Evolutionary conservation across 2,113 vertebrate species (phyloP), one percentile per base, ranked within the genome.

Genomic region (Microtus pennsylvanicus): DNA sequence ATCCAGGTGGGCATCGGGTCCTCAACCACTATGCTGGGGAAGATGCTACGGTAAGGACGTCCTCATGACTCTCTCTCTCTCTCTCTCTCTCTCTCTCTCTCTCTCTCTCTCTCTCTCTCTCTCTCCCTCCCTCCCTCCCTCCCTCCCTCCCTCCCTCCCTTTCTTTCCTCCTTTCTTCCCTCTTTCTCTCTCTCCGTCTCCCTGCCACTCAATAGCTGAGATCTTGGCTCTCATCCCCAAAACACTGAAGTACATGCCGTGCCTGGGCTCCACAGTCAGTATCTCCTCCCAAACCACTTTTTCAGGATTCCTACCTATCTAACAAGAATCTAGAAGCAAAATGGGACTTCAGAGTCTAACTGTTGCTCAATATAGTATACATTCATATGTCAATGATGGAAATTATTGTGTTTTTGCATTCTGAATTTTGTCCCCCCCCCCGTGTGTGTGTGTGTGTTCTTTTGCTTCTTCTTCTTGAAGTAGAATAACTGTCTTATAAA

Each of bases 11-110:
- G 0, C 92, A 67, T 0, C 97, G 95, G 6, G 98, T 99, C 14
- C 98, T 99, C 98, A 96, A 96, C 75, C 98, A 99, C 98, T 99
- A 98, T 30, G 99, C 99, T 55, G 99, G 99, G 10, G 99, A 99
- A 96, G 99, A 99, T 95, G 99, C 99, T 87, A 99, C 99, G 98
- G 99, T 99, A 99, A 99, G 98, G 93, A 93, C 9, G 1, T 12
- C 22, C 21, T 13, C 13, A 1, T 52, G 33, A 24, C 30, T 1
- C 7, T 30, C 42, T 38, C 42, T 52, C 16, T 55, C 47, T 26
- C 85, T 13, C 42, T 47, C 65, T 58, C 24, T 26, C 7, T 19
- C 50, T 58, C 45, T 35, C 45, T 45, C 2, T 38, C n/a, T 28
- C 30, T 38, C 42, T 33, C 7, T 26, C 21, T 13, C 33, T 24